Percentiles rank a stretch among this genome's conserved stretches.
Evolutionary conservation across 1,140 invertebrate genomes (phyloP).

Genomic region (Cyrtorhinus lividipennis): DNA sequence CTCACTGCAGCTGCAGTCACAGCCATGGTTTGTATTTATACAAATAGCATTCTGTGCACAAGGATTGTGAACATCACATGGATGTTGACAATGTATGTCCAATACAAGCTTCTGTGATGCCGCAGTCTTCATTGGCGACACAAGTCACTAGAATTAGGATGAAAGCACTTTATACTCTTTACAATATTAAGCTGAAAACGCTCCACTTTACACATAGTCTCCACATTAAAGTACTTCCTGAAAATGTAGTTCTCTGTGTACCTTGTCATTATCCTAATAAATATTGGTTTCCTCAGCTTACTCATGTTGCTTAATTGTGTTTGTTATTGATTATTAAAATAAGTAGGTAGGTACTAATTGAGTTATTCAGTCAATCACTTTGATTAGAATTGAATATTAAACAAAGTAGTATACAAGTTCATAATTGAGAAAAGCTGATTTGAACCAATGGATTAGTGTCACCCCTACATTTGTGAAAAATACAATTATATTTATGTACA

Average conservation of each 20-base stretch:
- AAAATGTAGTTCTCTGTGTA: no score
- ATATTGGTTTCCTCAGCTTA: no score
- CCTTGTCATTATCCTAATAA: no score
- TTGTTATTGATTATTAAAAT: no score
- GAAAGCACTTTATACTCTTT: background rate
- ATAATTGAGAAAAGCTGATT: no score
- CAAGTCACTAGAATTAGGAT: conserved; percentile 55
- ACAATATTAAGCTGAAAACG: background rate
- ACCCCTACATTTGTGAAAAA: background rate
- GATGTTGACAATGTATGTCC: conserved; percentile 62
- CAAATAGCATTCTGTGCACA: conserved; percentile 73
- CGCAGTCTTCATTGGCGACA: conserved; percentile 63
- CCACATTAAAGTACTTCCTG: no score
- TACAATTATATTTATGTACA: background rate
- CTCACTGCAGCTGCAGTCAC: conserved; percentile 68
- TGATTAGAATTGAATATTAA: no score
- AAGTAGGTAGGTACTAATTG: no score
- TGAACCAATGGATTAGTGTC: background rate
- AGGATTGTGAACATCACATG: conserved; percentile 63
- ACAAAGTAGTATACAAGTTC: no score
- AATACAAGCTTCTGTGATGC: conserved; percentile 63
- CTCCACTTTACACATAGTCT: background rate
- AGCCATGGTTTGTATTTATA: conserved; percentile 72
- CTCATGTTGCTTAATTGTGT: no score
- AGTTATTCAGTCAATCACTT: no score